These are phyloP conservation scores for Euproctis similis DNA, from an alignment of 2,888 invertebrate genomes.

Conservation along the genomic window DNA sequence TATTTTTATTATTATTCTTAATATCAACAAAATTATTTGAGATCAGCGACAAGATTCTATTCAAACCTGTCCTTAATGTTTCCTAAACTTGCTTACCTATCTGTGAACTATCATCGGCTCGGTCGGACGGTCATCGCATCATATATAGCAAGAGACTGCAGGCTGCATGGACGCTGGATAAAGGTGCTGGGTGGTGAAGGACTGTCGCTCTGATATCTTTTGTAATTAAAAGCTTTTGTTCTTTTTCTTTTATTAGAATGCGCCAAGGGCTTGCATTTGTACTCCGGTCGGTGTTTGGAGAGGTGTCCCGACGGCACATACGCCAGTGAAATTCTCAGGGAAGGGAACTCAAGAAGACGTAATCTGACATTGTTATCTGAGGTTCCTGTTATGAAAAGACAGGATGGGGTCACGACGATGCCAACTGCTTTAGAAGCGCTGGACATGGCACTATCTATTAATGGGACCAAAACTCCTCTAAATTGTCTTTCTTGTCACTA, in stretches of 20 bases:
- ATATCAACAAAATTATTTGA: constrained; percentile 61
- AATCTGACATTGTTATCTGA: constrained; percentile 53
- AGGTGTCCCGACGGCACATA: constrained; percentile 75
- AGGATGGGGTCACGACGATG: constrained; percentile 27
- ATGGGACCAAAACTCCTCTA: constrained; percentile 39
- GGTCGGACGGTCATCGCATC: constrained; percentile 50
- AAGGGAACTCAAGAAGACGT: constrained; percentile 57
- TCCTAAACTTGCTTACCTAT: constrained; percentile 34
- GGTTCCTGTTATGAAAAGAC: constrained; percentile 44
- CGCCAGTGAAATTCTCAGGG: constrained; percentile 54
- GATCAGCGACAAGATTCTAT: constrained; percentile 73
- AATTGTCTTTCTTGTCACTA: constrained; percentile 83
- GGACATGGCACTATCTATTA: constrained; percentile 47
- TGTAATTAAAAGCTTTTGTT: constrained; percentile 55
- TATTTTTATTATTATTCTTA: constrained; percentile 10
- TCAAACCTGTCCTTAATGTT: constrained; percentile 33
- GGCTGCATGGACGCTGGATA: constrained; percentile 65
- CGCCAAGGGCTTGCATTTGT: constrained; percentile 75
- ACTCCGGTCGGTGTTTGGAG: constrained; percentile 76
- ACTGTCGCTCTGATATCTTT: constrained; percentile 34
- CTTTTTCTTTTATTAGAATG: constrained; percentile 79
- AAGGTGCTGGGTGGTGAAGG: constrained; percentile 66
- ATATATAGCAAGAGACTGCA: constrained; percentile 46
- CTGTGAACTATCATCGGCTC: constrained; percentile 41
- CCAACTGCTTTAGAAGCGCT: constrained; percentile 45